Percentiles rank a stretch among this genome's conserved stretches.
These are phyloP conservation scores for Malurus melanocephalus DNA, from an alignment of 2,113 vertebrate genomes.

Conservation along the genomic window DNA sequence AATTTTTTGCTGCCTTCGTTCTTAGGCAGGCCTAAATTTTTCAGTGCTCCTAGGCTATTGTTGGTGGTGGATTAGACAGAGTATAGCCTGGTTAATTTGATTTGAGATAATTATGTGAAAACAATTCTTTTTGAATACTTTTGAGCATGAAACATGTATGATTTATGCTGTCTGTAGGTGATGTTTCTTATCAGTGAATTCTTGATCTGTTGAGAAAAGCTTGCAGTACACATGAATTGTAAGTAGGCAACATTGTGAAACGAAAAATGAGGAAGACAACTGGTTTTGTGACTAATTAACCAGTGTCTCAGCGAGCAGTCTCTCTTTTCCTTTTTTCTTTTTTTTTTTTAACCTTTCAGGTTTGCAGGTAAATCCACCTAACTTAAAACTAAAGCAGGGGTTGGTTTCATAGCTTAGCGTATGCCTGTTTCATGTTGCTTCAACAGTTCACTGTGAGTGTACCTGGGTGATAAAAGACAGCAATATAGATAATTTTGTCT, in stretches of 20 bases:
- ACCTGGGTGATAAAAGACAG: neutral
- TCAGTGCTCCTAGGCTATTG: neutral
- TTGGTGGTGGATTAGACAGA: neutral
- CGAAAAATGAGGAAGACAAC: neutral
- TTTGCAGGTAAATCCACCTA: neutral
- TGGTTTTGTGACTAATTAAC: neutral
- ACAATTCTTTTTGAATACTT: neutral
- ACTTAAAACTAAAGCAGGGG: neutral
- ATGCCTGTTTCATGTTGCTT: neutral
- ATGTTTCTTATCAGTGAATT: neutral
- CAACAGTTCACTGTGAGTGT: neutral
- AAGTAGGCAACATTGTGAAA: neutral
- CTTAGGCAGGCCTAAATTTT: neutral
- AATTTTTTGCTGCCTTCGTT: neutral
- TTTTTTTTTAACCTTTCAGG: neutral
- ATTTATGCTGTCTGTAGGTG: neutral
- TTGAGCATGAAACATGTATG: neutral
- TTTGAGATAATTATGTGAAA: neutral
- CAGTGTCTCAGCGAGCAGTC: neutral
- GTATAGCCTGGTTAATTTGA: neutral
- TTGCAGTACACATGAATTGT: rapidly evolving
- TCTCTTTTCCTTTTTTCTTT: too few relatives aligned
- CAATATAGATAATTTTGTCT: neutral
- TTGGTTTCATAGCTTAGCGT: neutral
- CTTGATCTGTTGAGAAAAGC: neutral